phyloP scores from a whole-genome alignment of 2,797 vertebrate species.

The Hydrocynus forskahlii region DNA sequence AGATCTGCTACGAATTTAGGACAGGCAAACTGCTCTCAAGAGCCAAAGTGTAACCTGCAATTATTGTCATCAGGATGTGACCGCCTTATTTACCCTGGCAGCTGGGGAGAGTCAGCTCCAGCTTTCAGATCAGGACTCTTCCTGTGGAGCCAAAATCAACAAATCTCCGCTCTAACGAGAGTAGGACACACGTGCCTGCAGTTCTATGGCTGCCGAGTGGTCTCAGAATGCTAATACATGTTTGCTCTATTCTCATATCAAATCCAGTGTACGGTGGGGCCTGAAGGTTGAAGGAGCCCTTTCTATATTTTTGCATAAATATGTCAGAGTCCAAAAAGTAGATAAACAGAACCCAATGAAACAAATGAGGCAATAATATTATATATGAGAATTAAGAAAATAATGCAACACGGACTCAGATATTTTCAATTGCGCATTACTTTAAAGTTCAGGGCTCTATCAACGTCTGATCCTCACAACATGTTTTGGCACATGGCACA shows the following conservation, averaged over 20 bases:
- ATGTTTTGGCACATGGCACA: too few relatives aligned
- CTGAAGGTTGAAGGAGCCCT: too few relatives aligned
- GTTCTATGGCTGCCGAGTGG: background rate
- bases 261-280: background rate
- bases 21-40: background rate
- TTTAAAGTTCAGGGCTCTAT: too few relatives aligned
- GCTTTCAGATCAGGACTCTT: constrained; percentile 10
- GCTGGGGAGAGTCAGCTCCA: background rate
- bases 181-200: background rate
- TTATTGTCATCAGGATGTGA: constrained; percentile 6
- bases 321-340: too few relatives aligned
- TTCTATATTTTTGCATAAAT: too few relatives aligned
- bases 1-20: background rate
- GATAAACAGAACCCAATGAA: too few relatives aligned
- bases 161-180: background rate
- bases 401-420: too few relatives aligned
- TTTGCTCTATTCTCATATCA: background rate
- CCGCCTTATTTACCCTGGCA: constrained; percentile 27
- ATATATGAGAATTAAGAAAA: too few relatives aligned
- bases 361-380: too few relatives aligned
- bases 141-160: constrained; percentile 3
- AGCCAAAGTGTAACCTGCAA: constrained; percentile 7
- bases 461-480: too few relatives aligned
- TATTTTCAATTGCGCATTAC: too few relatives aligned
- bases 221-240: background rate